Evolutionary conservation across 2,888 invertebrate genomes (phyloP), one percentile per base, ranked within the genome.

Genomic region (Nebria brevicollis): DNA sequence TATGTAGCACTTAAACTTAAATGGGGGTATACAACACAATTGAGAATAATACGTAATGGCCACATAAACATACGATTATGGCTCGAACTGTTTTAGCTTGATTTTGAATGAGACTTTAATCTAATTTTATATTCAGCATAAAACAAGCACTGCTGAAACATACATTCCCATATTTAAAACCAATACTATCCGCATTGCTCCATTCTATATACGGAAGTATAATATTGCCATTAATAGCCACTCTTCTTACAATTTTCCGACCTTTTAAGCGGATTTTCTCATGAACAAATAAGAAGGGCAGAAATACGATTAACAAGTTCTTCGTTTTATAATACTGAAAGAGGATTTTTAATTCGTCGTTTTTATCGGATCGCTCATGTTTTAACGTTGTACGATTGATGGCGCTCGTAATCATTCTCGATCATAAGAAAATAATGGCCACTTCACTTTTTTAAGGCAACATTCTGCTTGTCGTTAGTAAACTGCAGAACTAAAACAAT

Each of bases 361-460:
- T 70, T 26, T 70, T 70, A 26, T 70, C 20, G 70, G 5, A 7
- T 26, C 34, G 34, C 26, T 4, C 72, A 72, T 72, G 4, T 26
- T 41, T 26, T 25, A 72, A 34, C 43, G 72, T 42, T 41, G n/a
- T 74, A 74, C 74, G 74, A 74, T 74, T 74, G 74, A 74, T 74
- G 20, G 75, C 54, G 64, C 43, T 75, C 10, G 75, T 26, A 75
- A 75, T 75, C 54, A 54, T 6, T 5, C 7, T 54, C 54, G 54
- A 54, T 75, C 75, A 54, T n/a, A 41, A 74, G 34, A 74, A 75
- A 75, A 75, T 75, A 75, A 75, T 75, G 75, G 64, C 75, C 75
- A 75, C 75, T 75, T 75, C 25, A 75, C 11, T 75, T 64, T 54
- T 54, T 64, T 75, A 26, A 64, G 74, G 34, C n/a, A 43, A 25